Conservation (phyloP, 2,113 vertebrate species). For the Rhynchomys soricoides region DNA sequence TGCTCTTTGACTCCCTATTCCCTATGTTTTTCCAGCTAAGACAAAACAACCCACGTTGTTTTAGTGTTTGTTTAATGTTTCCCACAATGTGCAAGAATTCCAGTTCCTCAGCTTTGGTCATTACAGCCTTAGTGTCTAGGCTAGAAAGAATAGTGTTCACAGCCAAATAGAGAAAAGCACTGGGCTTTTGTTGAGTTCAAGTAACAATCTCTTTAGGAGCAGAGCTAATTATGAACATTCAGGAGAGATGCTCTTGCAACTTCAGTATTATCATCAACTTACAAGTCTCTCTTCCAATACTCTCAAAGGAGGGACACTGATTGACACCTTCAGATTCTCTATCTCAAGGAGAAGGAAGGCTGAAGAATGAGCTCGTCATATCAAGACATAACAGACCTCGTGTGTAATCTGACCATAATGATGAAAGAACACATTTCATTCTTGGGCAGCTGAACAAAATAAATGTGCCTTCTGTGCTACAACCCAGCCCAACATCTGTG, state of each 20-base stretch:
- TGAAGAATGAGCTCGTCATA: neutral
- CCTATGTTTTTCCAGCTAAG: neutral
- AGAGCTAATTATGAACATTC: neutral
- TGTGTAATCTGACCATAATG: neutral
- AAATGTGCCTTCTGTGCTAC: neutral
- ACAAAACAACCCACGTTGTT: neutral
- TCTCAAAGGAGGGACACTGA: neutral
- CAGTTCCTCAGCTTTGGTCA: neutral
- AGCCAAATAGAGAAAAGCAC: neutral
- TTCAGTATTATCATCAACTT: neutral
- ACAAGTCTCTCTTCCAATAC: neutral
- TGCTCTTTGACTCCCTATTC: neutral
- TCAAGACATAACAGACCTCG: neutral
- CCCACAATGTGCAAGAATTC: neutral
- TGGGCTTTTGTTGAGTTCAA: neutral
- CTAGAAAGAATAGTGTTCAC: neutral
- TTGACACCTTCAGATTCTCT: neutral
- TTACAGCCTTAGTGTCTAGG: neutral
- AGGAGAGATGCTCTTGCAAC: neutral
- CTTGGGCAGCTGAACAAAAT: neutral
- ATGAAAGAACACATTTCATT: neutral
- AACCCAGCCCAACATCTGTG: neutral
- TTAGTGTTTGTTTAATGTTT: constrained; percentile 35
- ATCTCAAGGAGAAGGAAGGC: neutral
- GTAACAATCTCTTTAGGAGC: neutral